Percentiles rank a stretch among this genome's conserved stretches.
Evolutionary conservation across 2,888 invertebrate species (phyloP).

Genomic region (Gasteruption jaculator): DNA sequence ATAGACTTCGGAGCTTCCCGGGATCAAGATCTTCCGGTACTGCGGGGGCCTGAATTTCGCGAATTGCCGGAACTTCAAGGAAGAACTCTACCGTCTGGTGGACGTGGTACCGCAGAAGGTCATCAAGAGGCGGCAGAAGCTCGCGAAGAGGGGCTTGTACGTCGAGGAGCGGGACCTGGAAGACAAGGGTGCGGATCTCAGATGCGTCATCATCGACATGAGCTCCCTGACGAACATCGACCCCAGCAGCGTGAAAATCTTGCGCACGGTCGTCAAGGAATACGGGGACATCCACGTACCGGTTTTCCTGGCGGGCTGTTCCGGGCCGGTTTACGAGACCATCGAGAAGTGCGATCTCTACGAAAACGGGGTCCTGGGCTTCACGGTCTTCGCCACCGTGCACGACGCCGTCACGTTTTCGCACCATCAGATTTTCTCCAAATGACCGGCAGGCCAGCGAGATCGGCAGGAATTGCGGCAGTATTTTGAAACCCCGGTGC

Average conservation of each 20-base stretch:
- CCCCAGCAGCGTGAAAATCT: constrained; percentile 59
- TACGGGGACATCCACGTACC: constrained; percentile 55
- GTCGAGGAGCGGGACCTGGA: constrained; percentile 29
- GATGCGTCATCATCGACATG: constrained; percentile 59
- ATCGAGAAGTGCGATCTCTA: constrained; percentile 46
- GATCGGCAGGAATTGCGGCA: too few species aligned
- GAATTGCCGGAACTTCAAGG: constrained; percentile 58
- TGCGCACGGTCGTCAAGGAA: constrained; percentile 56
- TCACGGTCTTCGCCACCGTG: constrained; percentile 58
- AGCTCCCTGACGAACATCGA: constrained; percentile 63
- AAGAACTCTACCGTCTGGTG: constrained; percentile 54
- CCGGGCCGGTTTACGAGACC: constrained; percentile 47
- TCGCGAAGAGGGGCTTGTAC: constrained; percentile 38
- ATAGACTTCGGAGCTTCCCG: constrained; percentile 60
- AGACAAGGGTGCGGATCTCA: constrained; percentile 26
- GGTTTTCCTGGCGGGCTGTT: constrained; percentile 56
- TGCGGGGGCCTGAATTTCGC: constrained; percentile 67
- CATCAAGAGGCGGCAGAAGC: constrained; percentile 47
- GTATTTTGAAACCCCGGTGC: too few species aligned
- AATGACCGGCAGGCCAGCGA: too few species aligned
- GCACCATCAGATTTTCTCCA: constrained; percentile 31
- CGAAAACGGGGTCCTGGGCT: constrained; percentile 43
- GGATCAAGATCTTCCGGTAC: constrained; percentile 67
- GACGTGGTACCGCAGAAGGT: constrained; percentile 54
- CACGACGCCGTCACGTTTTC: constrained; percentile 61